A percentile compares a stretch with the other conserved stretches of the same genome.
These are phyloP conservation scores for Sericinus montela DNA, from an alignment of 2,888 invertebrate genomes.

Conservation along the genomic window DNA sequence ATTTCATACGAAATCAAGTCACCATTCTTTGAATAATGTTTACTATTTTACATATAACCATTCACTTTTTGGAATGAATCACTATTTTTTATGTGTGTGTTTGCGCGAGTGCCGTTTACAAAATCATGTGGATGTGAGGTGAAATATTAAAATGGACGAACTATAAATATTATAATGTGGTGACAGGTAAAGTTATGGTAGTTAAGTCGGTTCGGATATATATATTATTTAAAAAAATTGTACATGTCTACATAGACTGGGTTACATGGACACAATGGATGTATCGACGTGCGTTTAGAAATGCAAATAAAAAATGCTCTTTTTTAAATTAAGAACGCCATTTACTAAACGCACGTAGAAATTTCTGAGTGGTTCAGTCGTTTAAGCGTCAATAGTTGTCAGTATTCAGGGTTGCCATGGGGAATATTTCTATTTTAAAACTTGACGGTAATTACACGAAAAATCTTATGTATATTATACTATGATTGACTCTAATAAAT, in stretches of 20 bases:
- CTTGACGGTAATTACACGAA: background rate
- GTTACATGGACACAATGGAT: background rate
- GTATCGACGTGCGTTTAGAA: background rate
- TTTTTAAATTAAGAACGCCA: background rate
- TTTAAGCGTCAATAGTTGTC: background rate
- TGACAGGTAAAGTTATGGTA: background rate
- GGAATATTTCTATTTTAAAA: background rate
- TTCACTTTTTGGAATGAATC: background rate
- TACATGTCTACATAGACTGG: background rate
- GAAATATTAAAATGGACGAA: background rate
- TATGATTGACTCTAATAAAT: constrained; percentile 6
- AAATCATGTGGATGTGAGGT: background rate
- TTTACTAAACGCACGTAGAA: background rate
- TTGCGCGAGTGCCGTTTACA: background rate
- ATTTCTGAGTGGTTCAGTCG: background rate
- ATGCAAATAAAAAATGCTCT: background rate
- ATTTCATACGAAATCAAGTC: no score
- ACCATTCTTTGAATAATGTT: background rate
- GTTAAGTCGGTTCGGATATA: background rate
- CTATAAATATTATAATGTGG: background rate
- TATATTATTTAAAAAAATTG: background rate
- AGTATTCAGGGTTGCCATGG: background rate
- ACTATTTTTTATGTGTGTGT: background rate
- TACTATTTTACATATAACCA: background rate
- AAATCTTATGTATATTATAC: background rate